phyloP scores from a whole-genome alignment of 1,140 invertebrate species.

The Lasioglossum baleicum region DNA sequence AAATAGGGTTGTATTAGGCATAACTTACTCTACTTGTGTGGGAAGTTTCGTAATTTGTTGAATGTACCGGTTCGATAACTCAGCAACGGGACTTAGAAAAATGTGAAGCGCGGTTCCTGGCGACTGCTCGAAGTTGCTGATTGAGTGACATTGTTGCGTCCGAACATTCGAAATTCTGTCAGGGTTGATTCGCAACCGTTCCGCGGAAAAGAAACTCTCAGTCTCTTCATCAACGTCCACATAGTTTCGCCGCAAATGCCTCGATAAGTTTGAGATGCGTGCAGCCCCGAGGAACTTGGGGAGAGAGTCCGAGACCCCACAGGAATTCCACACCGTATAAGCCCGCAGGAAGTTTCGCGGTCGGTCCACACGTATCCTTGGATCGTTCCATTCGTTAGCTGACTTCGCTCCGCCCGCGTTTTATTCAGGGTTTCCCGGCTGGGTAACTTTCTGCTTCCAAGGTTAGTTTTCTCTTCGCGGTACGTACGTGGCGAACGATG shows the following conservation, averaged over 20 bases:
- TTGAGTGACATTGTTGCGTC: not conserved
- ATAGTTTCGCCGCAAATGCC: not conserved
- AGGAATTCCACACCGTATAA: conserved; percentile 33
- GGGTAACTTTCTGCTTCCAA: conserved; percentile 29
- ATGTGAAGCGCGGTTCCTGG: not conserved
- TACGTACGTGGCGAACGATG: not conserved
- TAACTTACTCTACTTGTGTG: too few species aligned
- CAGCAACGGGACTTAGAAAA: not conserved
- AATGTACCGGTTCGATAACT: too few species aligned
- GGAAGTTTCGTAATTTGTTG: too few species aligned
- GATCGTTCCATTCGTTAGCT: conserved; percentile 53
- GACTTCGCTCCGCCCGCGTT: conserved; percentile 31
- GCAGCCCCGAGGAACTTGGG: conserved; percentile 15
- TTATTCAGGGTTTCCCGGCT: conserved; percentile 17
- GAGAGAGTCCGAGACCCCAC: not conserved
- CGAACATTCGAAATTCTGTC: not conserved
- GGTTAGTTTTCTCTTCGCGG: conserved; percentile 14
- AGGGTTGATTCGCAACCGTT: not conserved
- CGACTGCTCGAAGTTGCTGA: not conserved
- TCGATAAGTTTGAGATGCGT: conserved; percentile 23
- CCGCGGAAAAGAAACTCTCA: not conserved
- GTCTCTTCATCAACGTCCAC: conserved; percentile 11
- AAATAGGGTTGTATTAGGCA: too few species aligned
- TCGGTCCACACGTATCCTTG: conserved; percentile 48
- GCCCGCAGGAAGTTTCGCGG: conserved; percentile 53